Evolutionary conservation across 2,888 invertebrate species (phyloP).

Genomic region (Stenoptilia bipunctidactyla): DNA sequence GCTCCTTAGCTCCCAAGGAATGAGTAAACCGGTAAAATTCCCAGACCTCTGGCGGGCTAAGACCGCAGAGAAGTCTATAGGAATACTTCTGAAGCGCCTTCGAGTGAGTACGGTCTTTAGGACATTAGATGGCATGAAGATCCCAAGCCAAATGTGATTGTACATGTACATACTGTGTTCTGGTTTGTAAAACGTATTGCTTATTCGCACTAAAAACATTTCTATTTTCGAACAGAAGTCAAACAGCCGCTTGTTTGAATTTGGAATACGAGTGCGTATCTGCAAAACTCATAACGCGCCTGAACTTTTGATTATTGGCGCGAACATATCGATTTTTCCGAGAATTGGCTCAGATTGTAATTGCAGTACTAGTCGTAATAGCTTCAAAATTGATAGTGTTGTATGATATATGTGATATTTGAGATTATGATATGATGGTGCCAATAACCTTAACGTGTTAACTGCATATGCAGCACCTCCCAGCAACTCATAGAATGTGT

Average conservation of each 20-base stretch:
- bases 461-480: conserved; percentile 3
- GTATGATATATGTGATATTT: too few species aligned
- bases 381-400: too few species aligned
- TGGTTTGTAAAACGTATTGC: too few species aligned
- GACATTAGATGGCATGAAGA: background rate
- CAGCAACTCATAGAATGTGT: conserved; percentile 3
- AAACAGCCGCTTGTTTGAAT: too few species aligned
- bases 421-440: conserved; percentile 13
- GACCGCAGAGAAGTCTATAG: conserved; percentile 53
- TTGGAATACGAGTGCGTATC: too few species aligned
- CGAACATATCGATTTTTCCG: conserved; percentile 19
- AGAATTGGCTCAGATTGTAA: background rate
- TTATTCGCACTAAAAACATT: too few species aligned
- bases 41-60: conserved; percentile 54
- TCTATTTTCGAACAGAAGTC: too few species aligned
- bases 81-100: conserved; percentile 49
- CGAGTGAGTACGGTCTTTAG: conserved; percentile 39
- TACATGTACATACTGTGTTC: too few species aligned
- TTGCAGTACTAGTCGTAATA: background rate
- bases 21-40: conserved; percentile 42
- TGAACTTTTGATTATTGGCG: conserved; percentile 20
- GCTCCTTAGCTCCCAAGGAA: conserved; percentile 41
- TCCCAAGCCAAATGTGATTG: too few species aligned
- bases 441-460: too few species aligned
- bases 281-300: too few species aligned